Conservation (phyloP, 1,140 invertebrate genomes). For the Coenobita brevimanus region DNA sequence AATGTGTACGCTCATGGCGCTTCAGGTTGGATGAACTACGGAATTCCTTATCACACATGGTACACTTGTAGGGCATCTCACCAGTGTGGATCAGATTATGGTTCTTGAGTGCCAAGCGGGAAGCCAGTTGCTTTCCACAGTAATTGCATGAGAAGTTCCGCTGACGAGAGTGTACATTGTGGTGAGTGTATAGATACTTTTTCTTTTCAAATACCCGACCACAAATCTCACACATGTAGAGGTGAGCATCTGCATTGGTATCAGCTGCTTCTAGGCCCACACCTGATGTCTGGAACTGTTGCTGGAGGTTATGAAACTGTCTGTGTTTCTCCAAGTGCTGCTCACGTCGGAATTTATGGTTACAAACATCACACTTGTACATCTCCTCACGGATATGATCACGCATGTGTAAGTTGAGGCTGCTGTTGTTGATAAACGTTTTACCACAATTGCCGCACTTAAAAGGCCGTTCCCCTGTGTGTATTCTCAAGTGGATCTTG, state of each 20-base stretch:
- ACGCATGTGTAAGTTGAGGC: conserved; percentile 67
- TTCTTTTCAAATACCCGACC: conserved; percentile 68
- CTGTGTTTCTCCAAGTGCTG: conserved; percentile 62
- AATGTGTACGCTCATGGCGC: conserved; percentile 49
- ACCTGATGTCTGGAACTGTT: conserved; percentile 45
- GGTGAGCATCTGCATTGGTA: conserved; percentile 33
- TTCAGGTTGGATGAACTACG: conserved; percentile 67
- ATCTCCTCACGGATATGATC: conserved; percentile 68
- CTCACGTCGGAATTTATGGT: conserved; percentile 64
- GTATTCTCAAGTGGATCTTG: conserved; percentile 67
- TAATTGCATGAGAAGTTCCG: conserved; percentile 57
- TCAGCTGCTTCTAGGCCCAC: conserved; percentile 59
- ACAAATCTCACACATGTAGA: conserved; percentile 67
- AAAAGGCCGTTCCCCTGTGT: conserved; percentile 90
- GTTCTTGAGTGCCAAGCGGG: conserved; percentile 63
- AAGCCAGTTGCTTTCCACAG: conserved; percentile 66
- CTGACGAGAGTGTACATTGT: conserved; percentile 68
- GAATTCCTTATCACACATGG: conserved; percentile 59
- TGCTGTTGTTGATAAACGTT: conserved; percentile 89
- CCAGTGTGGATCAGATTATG: conserved; percentile 66
- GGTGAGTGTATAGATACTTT: conserved; percentile 67
- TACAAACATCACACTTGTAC: conserved; percentile 67
- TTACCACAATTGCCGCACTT: conserved; percentile 92
- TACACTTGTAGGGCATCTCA: conserved; percentile 66
- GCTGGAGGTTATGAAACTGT: conserved; percentile 55